Percentiles rank a stretch among this genome's conserved stretches.
phyloP scores from a whole-genome alignment of 2,113 vertebrate species.

The Melanocharis versteri region DNA sequence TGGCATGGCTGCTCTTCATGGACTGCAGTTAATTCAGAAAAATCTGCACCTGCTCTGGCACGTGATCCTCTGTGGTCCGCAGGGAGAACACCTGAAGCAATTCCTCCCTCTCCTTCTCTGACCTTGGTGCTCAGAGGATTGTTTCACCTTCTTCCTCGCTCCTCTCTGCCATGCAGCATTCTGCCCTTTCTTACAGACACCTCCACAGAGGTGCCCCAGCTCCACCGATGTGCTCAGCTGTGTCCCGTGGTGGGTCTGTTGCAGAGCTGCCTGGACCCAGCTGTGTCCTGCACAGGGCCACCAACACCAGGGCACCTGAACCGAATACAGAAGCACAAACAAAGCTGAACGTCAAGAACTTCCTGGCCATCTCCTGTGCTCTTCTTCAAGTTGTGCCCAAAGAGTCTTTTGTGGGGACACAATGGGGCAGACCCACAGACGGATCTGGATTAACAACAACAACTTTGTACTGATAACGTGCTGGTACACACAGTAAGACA shows the following conservation, averaged over 20 bases:
- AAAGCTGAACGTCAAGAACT: not conserved
- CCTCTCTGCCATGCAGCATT: not conserved
- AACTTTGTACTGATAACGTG: not conserved
- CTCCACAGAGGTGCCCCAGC: not conserved
- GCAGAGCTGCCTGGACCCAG: not conserved
- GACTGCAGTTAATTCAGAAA: not conserved
- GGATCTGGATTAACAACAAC: not conserved
- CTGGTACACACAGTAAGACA: not conserved
- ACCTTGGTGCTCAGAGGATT: not conserved
- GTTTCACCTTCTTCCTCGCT: not conserved
- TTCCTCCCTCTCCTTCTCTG: not conserved
- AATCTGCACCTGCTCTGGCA: not conserved
- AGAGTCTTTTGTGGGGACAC: not conserved
- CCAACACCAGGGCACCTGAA: not conserved
- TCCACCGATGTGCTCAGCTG: not conserved
- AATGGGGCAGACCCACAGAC: not conserved
- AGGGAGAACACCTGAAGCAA: not conserved
- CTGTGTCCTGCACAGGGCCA: not conserved
- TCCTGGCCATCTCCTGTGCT: not conserved
- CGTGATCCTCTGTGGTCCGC: not conserved
- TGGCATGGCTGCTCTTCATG: not conserved
- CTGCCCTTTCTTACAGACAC: not conserved
- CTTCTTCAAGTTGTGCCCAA: not conserved
- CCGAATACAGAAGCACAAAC: not conserved
- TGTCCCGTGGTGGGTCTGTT: rapidly evolving